phyloP scores from a whole-genome alignment of 92 coral and sea anemone species.

The Umimayanthus kanabou region DNA sequence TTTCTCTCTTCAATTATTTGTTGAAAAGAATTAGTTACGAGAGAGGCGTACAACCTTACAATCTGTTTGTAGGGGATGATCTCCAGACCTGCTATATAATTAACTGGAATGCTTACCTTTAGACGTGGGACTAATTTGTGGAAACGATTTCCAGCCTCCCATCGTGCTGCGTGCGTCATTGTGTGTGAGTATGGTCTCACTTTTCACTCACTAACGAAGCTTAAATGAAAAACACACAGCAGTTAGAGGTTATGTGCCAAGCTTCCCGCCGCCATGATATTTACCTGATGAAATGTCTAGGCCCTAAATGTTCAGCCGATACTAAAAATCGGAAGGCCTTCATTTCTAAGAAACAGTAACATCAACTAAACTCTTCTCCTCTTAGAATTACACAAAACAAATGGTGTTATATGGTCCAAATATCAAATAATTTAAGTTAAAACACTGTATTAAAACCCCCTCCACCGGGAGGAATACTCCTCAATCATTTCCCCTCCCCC shows the following conservation, averaged over 20 bases:
- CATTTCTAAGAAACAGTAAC: no score
- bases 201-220: not conserved
- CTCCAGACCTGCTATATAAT: constrained; percentile 7
- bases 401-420: no score
- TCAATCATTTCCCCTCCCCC: no score
- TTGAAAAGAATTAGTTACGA: not conserved
- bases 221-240: constrained; percentile 9
- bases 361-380: no score
- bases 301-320: not conserved
- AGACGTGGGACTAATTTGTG: not conserved
- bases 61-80: not conserved
- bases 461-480: no score
- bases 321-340: not conserved
- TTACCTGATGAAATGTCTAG: not conserved
- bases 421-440: not conserved
- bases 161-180: constrained; percentile 19
- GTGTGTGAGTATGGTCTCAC: not conserved
- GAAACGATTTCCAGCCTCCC: not conserved
- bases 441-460: no score
- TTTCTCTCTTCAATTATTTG: not conserved
- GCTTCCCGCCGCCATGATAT: not conserved
- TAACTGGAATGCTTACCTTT: not conserved
- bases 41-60: not conserved
- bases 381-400: not conserved
- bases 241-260: not conserved